Evolutionary conservation across 2,888 invertebrate species (phyloP).

Genomic region (Drosophila ustulata): DNA sequence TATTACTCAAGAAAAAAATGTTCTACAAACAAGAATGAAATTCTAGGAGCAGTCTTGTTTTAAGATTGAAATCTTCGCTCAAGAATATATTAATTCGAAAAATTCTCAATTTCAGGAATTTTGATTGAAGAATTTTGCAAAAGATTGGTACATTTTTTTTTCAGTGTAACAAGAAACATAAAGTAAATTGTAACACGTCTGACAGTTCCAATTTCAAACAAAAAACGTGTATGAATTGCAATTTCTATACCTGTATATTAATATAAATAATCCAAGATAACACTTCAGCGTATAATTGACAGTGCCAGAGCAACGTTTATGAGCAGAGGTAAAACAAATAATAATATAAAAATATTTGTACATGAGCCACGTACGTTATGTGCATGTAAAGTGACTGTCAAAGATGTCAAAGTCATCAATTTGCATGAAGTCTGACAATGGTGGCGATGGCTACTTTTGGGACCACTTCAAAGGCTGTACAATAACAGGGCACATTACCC

Average conservation of each 20-base stretch:
- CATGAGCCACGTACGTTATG: not conserved
- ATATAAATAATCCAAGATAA: not conserved
- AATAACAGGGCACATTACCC: conserved; percentile 56
- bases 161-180: too few relatives aligned
- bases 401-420: conserved; percentile 63
- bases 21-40: too few relatives aligned
- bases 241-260: not conserved
- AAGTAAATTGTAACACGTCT: too few relatives aligned
- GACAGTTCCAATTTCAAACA: too few relatives aligned
- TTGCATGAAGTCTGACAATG: conserved; percentile 23
- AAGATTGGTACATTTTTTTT: too few relatives aligned
- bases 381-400: conserved; percentile 41
- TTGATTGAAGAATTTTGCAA: too few relatives aligned
- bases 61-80: too few relatives aligned
- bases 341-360: not conserved
- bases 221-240: too few relatives aligned
- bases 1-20: too few relatives aligned
- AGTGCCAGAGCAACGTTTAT: not conserved
- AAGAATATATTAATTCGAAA: too few relatives aligned
- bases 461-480: conserved; percentile 55
- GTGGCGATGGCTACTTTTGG: conserved; percentile 19
- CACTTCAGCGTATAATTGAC: not conserved
- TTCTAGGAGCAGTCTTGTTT: too few relatives aligned
- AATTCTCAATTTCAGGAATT: too few relatives aligned
- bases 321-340: not conserved